These are phyloP conservation scores for Antechinus flavipes DNA, from an alignment of 2,113 vertebrate genomes.

Conservation along the genomic window DNA sequence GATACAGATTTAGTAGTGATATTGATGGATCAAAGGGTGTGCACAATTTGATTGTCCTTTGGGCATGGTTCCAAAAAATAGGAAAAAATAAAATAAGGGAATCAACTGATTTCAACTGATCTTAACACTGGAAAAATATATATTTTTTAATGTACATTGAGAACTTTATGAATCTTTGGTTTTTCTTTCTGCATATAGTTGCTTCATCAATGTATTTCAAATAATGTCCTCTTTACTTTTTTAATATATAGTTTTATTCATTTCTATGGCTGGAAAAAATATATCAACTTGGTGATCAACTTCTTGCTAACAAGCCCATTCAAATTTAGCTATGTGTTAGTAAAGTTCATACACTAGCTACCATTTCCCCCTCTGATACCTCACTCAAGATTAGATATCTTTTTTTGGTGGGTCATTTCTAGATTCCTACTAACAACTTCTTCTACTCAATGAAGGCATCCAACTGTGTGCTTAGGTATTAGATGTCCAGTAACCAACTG, in stretches of 20 bases:
- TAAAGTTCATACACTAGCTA: background rate
- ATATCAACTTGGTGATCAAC: background rate
- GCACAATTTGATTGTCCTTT: too few species aligned
- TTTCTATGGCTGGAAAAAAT: background rate
- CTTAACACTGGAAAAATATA: background rate
- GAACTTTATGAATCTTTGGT: background rate
- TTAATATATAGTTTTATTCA: background rate
- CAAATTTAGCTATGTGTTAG: background rate
- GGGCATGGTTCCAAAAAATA: too few species aligned
- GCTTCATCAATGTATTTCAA: background rate
- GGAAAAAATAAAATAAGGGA: background rate
- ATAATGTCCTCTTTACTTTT: background rate
- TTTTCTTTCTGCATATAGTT: background rate
- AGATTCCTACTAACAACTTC: background rate
- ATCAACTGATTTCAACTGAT: background rate
- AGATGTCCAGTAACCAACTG: background rate
- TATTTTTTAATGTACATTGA: background rate
- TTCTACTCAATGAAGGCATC: too few species aligned
- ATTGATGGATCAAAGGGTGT: too few species aligned
- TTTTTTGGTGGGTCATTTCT: background rate
- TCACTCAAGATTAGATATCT: background rate
- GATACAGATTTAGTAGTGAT: too few species aligned
- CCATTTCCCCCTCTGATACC: background rate
- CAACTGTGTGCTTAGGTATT: background rate
- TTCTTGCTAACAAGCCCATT: background rate